Percentiles rank a stretch among this genome's conserved stretches.
Evolutionary conservation across 2,888 invertebrate species (phyloP).

Genomic region (Campaea margaritaria): DNA sequence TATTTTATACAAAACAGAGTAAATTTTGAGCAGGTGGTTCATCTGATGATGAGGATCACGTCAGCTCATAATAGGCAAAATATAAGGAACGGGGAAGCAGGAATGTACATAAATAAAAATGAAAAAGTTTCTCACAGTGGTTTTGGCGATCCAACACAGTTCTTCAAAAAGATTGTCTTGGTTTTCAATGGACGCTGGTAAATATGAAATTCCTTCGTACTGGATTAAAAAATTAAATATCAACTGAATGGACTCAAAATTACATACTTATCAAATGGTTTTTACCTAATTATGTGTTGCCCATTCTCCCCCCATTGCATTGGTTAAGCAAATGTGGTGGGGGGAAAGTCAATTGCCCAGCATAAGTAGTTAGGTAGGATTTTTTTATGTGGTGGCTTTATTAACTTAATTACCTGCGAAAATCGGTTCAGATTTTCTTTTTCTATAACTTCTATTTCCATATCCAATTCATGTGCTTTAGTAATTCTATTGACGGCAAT

Average conservation of each 20-base stretch:
- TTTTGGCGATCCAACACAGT: constrained; percentile 77
- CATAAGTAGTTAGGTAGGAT: too few species aligned
- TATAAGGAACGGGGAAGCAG: not conserved
- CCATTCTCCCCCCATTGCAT: too few species aligned
- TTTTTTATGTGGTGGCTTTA: too few species aligned
- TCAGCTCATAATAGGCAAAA: not conserved
- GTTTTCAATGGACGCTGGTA: constrained; percentile 60
- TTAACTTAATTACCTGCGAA: constrained; percentile 51
- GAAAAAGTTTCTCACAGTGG: constrained; percentile 66
- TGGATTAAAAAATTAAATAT: constrained; percentile 48
- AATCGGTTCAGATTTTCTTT: constrained; percentile 64
- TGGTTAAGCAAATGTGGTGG: too few species aligned
- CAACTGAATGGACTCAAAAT: too few species aligned
- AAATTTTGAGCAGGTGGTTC: too few species aligned
- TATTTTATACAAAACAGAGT: too few species aligned
- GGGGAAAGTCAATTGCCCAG: too few species aligned
- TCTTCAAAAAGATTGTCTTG: constrained; percentile 71
- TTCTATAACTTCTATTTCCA: constrained; percentile 79
- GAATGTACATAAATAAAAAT: constrained; percentile 11
- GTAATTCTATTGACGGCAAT: constrained; percentile 78
- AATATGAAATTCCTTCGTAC: constrained; percentile 67
- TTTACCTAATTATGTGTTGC: too few species aligned
- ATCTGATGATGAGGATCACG: too few species aligned
- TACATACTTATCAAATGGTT: too few species aligned
- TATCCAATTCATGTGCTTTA: constrained; percentile 67